phyloP scores from a whole-genome alignment of 2,888 invertebrate species.

The Ochlodes sylvanus region DNA sequence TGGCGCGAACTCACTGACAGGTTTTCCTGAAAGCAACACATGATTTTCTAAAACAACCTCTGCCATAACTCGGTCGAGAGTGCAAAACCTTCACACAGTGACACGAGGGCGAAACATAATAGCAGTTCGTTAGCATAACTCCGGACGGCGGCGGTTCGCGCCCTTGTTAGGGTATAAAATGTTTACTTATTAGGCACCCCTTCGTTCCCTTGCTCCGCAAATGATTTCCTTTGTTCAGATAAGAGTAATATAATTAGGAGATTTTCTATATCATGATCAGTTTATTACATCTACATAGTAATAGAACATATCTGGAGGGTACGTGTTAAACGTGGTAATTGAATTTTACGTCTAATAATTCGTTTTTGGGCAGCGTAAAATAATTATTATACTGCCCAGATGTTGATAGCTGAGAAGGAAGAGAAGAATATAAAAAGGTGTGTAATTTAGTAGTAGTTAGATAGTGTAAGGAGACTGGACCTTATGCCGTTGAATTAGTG shows the following conservation, averaged over 20 bases:
- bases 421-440: too few relatives aligned
- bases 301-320: too few relatives aligned
- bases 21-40: slow-evolving; percentile 76
- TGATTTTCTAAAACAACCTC: slow-evolving; percentile 78
- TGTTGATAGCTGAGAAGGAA: too few relatives aligned
- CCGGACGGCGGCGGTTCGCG: slow-evolving; percentile 59
- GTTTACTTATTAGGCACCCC: slow-evolving; percentile 72
- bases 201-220: slow-evolving; percentile 16
- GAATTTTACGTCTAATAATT: too few relatives aligned
- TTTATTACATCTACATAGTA: too few relatives aligned
- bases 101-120: slow-evolving; percentile 79
- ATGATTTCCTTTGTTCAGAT: slow-evolving; percentile 24
- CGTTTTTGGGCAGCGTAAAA: too few relatives aligned
- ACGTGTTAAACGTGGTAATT: too few relatives aligned
- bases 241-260: slow-evolving; percentile 22
- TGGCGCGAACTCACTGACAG: slow-evolving; percentile 56
- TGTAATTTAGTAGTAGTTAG: too few relatives aligned
- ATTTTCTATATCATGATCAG: too few relatives aligned
- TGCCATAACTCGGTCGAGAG: slow-evolving; percentile 79
- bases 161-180: slow-evolving; percentile 66
- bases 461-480: too few relatives aligned
- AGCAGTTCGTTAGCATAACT: slow-evolving; percentile 80
- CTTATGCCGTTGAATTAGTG: too few relatives aligned
- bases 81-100: slow-evolving; percentile 83
- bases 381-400: too few relatives aligned